Evolutionary conservation across 2,888 invertebrate species (phyloP).

Genomic region (Stegana nigrithorax): DNA sequence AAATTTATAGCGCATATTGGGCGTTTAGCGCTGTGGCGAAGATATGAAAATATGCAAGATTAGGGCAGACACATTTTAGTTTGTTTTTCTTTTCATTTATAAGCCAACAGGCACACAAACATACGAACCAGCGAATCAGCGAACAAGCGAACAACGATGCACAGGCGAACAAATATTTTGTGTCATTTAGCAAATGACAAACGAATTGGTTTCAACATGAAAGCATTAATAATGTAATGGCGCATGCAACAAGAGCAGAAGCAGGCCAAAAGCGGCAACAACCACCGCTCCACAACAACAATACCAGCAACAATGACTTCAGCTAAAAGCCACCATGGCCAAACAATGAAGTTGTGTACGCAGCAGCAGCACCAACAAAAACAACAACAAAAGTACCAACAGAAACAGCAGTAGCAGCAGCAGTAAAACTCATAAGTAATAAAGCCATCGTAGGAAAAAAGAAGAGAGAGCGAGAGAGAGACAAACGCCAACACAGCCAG

Average conservation of each 20-base stretch:
- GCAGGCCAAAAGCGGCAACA: not conserved
- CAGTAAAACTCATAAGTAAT: no score
- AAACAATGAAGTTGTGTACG: not conserved
- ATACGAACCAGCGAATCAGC: not conserved
- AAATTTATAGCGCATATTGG: constrained; percentile 52
- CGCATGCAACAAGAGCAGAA: not conserved
- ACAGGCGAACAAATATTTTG: constrained; percentile 1
- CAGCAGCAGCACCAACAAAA: no score
- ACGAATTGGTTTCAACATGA: constrained; percentile 57
- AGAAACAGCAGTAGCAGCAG: no score
- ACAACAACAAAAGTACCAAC: not conserved
- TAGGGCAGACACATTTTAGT: not conserved
- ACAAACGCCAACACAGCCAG: no score
- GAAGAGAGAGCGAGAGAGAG: no score
- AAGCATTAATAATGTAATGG: constrained; percentile 30
- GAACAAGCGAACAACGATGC: not conserved
- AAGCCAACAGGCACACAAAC: not conserved
- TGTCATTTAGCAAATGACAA: constrained; percentile 59
- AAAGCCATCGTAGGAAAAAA: no score
- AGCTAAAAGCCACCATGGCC: no score
- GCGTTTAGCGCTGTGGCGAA: constrained; percentile 8
- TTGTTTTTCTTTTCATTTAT: no score
- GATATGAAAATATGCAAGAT: not conserved
- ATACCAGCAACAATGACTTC: not conserved
- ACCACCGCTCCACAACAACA: not conserved